Evolutionary conservation across 2,888 invertebrate genomes (phyloP), one percentile per base, ranked within the genome.

Genomic region (Palloptera scutellata): DNA sequence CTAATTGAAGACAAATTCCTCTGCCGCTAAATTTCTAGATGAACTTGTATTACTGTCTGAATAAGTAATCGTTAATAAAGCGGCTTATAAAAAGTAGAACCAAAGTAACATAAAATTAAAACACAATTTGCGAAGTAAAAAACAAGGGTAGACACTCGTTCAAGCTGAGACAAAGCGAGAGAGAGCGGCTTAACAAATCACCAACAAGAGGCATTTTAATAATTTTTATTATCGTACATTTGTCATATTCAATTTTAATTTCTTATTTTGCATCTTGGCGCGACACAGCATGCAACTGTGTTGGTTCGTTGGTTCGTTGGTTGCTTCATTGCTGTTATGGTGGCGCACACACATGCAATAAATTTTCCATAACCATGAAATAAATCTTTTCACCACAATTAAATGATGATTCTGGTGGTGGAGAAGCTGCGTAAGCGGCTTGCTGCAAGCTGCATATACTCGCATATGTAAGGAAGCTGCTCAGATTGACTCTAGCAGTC

Each of bases 181-280:
- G 6, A 30, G 30, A 30, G n/a, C n/a, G n/a, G n/a, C 30, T 30
- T 4, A 30, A 30, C 30, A 30, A 30, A 30, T 30, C 42, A 43
- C 60, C 62, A 64, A 61, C 64, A 71, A 51, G 66, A 70, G 67
- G 66, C 67, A 68, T 71, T 68, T 76, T 74, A 79, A 75, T 78
- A 78, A 79, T 79, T 76, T 75, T 73, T 77, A 76, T 77, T 78
- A 74, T 75, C 72, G 68, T 74, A 76, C 72, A 74, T 78, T 78
- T 78, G 79, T 79, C 79, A 79, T 77, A 79, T 78, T 79, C 79
- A 78, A 79, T 79, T 79, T 79, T 77, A 79, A 79, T 79, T 79
- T 79, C 79, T 78, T 79, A 76, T 51, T 51, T 42, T 65, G 60
- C 45, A 52, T 41, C 9, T 12, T 15, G 54, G 17, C 15, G 51